Percentiles rank a stretch among this genome's conserved stretches.
Evolutionary conservation across 1,140 invertebrate species (phyloP).

Genomic region (Leucophenga varia): DNA sequence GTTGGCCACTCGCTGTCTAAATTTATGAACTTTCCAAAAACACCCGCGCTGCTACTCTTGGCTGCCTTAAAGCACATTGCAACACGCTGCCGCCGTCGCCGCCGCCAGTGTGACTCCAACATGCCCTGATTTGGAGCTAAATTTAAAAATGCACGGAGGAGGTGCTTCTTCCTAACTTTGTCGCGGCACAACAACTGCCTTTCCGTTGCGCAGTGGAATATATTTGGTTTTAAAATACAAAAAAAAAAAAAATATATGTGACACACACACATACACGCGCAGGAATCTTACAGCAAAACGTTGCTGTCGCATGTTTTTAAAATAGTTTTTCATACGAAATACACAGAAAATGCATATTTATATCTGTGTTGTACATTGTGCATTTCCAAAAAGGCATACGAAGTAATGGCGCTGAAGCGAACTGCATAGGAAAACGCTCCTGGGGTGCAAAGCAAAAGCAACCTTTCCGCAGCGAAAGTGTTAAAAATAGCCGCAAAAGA

Average conservation of each 20-base stretch:
- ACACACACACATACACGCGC: too few species aligned
- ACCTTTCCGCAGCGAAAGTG: conserved; percentile 39
- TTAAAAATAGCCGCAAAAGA: conserved; percentile 39
- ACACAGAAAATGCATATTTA: conserved; percentile 9
- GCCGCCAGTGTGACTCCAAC: conserved; percentile 17
- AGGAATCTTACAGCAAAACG: too few species aligned
- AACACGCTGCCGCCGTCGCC: too few species aligned
- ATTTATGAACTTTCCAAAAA: not conserved
- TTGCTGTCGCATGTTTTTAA: not conserved
- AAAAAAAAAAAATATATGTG: too few species aligned
- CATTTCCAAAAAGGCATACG: too few species aligned
- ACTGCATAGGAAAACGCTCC: conserved; percentile 27
- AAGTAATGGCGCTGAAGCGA: too few species aligned
- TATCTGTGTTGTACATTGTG: conserved; percentile 3
- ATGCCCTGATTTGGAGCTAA: conserved; percentile 55
- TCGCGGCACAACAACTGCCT: too few species aligned
- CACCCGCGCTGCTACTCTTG: too few species aligned
- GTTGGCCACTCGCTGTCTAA: conserved; percentile 5
- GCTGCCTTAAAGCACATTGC: too few species aligned
- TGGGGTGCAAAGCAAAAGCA: conserved; percentile 37
- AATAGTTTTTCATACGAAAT: conserved; percentile 16
- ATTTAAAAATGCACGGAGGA: conserved; percentile 34
- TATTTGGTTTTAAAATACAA: too few species aligned
- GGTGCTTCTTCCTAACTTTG: too few species aligned
- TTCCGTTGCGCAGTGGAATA: too few species aligned